Percentiles rank a stretch among this genome's conserved stretches.
Evolutionary conservation across 2,113 vertebrate genomes (phyloP).

Genomic region (Psophia crepitans): DNA sequence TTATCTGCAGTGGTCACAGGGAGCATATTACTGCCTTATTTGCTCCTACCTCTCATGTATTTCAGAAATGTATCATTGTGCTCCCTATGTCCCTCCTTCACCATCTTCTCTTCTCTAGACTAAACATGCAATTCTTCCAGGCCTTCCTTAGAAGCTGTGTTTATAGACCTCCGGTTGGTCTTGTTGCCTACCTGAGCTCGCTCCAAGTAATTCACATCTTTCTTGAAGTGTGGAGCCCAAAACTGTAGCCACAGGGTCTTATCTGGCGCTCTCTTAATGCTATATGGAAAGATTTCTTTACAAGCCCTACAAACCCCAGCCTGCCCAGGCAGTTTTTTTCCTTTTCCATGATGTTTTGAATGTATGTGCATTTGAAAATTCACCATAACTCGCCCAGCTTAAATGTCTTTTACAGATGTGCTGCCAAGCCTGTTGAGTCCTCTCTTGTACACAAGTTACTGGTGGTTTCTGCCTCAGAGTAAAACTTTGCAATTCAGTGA

Average conservation of each 20-base stretch:
- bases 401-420: neutral
- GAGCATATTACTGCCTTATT: neutral
- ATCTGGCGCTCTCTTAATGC: neutral
- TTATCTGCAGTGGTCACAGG: neutral
- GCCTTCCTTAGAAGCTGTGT: neutral
- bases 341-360: neutral
- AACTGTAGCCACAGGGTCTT: neutral
- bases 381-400: neutral
- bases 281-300: neutral
- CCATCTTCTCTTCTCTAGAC: neutral
- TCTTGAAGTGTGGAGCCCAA: neutral
- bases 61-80: neutral
- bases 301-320: neutral
- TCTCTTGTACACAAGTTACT: accelerated
- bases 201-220: neutral
- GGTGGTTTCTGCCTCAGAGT: neutral
- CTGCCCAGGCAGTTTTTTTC: neutral
- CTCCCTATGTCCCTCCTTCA: neutral
- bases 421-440: neutral
- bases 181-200: neutral
- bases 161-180: neutral
- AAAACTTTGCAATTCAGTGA: neutral
- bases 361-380: neutral
- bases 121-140: neutral
- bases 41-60: neutral